Evolutionary conservation across 2,113 vertebrate species (phyloP).

Genomic region (Chionis minor): DNA sequence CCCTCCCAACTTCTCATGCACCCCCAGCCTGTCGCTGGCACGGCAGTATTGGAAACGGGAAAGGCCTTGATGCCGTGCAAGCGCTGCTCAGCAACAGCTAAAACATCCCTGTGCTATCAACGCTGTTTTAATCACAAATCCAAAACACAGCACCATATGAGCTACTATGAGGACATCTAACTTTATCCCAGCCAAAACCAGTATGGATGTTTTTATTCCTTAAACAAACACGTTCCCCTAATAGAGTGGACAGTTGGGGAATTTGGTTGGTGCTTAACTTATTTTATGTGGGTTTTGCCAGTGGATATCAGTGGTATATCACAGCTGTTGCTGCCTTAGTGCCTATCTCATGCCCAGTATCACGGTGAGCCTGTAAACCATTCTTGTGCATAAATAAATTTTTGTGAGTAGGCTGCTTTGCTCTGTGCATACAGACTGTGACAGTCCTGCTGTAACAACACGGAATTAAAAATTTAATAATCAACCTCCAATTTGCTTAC

Average conservation of each 20-base stretch:
- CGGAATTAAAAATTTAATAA: background rate
- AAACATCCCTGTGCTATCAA: background rate
- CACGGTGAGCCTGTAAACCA: background rate
- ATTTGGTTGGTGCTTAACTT: background rate
- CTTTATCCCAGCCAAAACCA: background rate
- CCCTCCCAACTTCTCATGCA: fast-evolving
- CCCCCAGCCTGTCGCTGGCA: fast-evolving
- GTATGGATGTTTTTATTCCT: background rate
- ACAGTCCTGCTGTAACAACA: background rate
- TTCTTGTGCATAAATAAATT: background rate
- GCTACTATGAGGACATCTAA: background rate
- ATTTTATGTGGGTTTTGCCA: background rate
- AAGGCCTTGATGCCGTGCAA: background rate
- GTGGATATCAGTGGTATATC: background rate
- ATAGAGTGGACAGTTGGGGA: background rate
- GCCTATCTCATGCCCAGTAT: background rate
- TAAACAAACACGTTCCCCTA: background rate
- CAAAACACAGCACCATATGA: background rate
- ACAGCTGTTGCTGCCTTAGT: background rate
- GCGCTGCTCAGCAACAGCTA: background rate
- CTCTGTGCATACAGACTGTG: background rate
- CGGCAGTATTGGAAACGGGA: background rate
- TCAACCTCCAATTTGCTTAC: background rate
- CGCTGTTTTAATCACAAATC: background rate
- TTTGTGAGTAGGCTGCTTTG: background rate